These are phyloP conservation scores for Zootermopsis nevadensis DNA, from an alignment of 2,888 invertebrate species.

Conservation along the genomic window DNA sequence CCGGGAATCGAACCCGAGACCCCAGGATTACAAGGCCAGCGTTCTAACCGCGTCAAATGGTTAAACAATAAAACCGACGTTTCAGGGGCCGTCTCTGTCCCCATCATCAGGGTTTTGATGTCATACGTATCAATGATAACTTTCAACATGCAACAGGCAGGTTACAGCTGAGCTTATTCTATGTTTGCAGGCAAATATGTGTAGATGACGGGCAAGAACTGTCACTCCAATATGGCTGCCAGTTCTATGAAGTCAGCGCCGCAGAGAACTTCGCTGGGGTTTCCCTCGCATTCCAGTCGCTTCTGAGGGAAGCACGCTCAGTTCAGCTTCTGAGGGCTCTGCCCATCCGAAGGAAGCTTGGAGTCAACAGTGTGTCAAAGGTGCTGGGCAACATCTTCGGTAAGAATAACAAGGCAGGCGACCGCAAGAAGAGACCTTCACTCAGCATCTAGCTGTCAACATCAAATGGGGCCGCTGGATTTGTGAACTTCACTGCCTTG, in stretches of 20 bases:
- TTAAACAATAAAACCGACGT: too few species aligned
- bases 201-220: constrained; percentile 85
- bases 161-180: not conserved
- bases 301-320: constrained; percentile 81
- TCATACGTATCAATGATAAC: too few species aligned
- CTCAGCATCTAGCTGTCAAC: constrained; percentile 71
- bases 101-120: too few species aligned
- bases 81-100: too few species aligned
- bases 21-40: too few species aligned
- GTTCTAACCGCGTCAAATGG: too few species aligned
- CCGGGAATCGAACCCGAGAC: too few species aligned
- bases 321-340: constrained; percentile 75
- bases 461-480: not conserved
- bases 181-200: constrained; percentile 73
- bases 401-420: constrained; percentile 77
- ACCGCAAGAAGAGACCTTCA: constrained; percentile 81
- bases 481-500: too few species aligned
- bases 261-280: constrained; percentile 86
- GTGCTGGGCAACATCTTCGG: constrained; percentile 84
- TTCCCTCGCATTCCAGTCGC: constrained; percentile 81
- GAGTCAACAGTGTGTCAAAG: constrained; percentile 82
- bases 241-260: constrained; percentile 87
- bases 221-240: constrained; percentile 81
- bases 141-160: not conserved
- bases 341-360: constrained; percentile 76